These are phyloP conservation scores for Thera obeliscata DNA, from an alignment of 2,888 invertebrate genomes.

Conservation along the genomic window DNA sequence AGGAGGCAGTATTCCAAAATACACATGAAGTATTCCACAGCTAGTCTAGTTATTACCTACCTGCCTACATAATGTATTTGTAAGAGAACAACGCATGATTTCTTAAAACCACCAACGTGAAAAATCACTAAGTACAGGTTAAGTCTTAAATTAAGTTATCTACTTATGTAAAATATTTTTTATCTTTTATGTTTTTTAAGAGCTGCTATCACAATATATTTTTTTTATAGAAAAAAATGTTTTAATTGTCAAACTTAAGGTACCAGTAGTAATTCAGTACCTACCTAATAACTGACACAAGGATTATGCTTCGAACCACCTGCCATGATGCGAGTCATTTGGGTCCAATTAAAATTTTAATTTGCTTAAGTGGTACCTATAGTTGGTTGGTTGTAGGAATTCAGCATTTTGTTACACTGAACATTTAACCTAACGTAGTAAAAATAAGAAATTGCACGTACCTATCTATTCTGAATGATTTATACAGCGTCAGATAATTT, in stretches of 20 bases:
- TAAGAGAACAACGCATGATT: conserved; percentile 78
- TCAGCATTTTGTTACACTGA: conserved; percentile 13
- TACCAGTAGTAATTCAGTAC: conserved; percentile 13
- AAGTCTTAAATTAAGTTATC: conserved; percentile 71
- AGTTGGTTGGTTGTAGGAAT: conserved; percentile 45
- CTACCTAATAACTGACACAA: conserved; percentile 2
- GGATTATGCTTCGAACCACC: conserved; percentile 12
- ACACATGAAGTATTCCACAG: conserved; percentile 79
- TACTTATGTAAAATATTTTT: conserved; percentile 50
- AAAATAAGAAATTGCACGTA: too few relatives aligned
- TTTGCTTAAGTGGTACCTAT: conserved; percentile 21
- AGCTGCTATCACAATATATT: conserved; percentile 40
- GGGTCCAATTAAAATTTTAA: conserved; percentile 19
- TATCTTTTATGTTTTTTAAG: conserved; percentile 43
- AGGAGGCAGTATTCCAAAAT: conserved; percentile 83
- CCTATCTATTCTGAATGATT: too few relatives aligned
- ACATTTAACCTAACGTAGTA: background rate
- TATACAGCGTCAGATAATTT: too few relatives aligned
- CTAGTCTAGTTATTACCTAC: conserved; percentile 61
- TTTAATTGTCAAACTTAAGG: conserved; percentile 42
- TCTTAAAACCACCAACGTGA: conserved; percentile 70
- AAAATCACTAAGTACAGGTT: conserved; percentile 61
- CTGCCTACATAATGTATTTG: conserved; percentile 53
- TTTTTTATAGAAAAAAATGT: conserved; percentile 40
- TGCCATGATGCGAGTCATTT: conserved; percentile 30